Conservation (phyloP, 2,797 vertebrate species). For the Acipenser ruthenus region DNA sequence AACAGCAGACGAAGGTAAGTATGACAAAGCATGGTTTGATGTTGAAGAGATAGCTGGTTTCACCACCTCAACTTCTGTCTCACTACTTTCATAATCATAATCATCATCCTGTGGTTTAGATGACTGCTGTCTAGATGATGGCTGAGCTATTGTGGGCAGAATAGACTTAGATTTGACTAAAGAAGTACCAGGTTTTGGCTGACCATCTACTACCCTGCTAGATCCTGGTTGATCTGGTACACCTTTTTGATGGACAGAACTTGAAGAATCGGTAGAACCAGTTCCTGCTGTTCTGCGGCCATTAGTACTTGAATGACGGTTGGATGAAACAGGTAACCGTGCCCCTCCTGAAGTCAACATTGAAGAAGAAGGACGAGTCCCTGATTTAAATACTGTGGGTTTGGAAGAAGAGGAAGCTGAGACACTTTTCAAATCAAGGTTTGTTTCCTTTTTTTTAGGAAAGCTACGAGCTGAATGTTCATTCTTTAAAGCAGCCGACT, state of each 20-base stretch:
- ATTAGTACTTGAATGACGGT: slow-evolving; percentile 33
- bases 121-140: slow-evolving; percentile 26
- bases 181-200: slow-evolving; percentile 37
- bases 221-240: slow-evolving; percentile 21
- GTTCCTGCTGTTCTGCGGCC: slow-evolving; percentile 42
- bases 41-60: slow-evolving; percentile 28
- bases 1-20: slow-evolving; percentile 10
- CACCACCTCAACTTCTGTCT: slow-evolving; percentile 31
- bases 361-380: slow-evolving; percentile 23
- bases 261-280: slow-evolving; percentile 21
- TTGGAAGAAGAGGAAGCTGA: slow-evolving; percentile 33
- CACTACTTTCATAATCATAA: slow-evolving; percentile 21
- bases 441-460: slow-evolving; percentile 36
- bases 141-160: slow-evolving; percentile 33
- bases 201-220: slow-evolving; percentile 37
- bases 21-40: neutral
- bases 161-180: slow-evolving; percentile 29
- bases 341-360: slow-evolving; percentile 17
- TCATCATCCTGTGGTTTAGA: slow-evolving; percentile 23
- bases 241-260: neutral
- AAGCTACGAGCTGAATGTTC: slow-evolving; percentile 34
- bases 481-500: slow-evolving; percentile 41
- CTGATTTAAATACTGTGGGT: slow-evolving; percentile 28
- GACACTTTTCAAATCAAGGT: slow-evolving; percentile 33
- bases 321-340: slow-evolving; percentile 27